phyloP scores from a whole-genome alignment of 2,797 vertebrate genomes.

The Carcharodon carcharias region DNA sequence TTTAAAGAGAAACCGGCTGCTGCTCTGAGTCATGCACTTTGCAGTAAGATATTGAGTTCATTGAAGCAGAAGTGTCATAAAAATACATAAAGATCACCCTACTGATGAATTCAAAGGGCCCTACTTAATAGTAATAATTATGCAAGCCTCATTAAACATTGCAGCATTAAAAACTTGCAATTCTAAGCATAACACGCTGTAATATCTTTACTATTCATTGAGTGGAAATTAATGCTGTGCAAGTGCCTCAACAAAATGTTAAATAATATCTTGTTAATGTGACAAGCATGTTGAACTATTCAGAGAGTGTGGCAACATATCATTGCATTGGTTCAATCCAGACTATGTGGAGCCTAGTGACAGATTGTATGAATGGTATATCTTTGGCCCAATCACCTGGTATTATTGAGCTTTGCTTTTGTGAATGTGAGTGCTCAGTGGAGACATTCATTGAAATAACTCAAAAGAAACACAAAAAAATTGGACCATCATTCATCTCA shows the following conservation, averaged over 20 bases:
- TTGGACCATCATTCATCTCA: neutral
- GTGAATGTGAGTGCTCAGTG: neutral
- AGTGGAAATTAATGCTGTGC: neutral
- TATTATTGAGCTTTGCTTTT: constrained; percentile 22
- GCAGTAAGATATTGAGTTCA: neutral
- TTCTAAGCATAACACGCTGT: neutral
- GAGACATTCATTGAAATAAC: neutral
- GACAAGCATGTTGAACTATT: neutral
- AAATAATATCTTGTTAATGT: constrained; percentile 14
- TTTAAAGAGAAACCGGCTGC: neutral
- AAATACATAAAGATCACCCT: neutral
- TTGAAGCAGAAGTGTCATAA: neutral
- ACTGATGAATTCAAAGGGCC: neutral
- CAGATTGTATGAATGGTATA: neutral
- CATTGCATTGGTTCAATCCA: neutral
- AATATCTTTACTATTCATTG: neutral
- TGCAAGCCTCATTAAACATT: neutral
- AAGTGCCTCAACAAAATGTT: neutral
- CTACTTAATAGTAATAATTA: constrained; percentile 1
- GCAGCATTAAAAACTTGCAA: neutral
- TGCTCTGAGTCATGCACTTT: neutral
- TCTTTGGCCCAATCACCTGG: neutral
- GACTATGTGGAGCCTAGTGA: neutral
- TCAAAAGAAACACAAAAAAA: neutral
- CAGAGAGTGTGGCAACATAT: neutral